Base-by-base conservation (phyloP, 2,113 vertebrate genomes). In the Notiomystis cincta region DNA sequence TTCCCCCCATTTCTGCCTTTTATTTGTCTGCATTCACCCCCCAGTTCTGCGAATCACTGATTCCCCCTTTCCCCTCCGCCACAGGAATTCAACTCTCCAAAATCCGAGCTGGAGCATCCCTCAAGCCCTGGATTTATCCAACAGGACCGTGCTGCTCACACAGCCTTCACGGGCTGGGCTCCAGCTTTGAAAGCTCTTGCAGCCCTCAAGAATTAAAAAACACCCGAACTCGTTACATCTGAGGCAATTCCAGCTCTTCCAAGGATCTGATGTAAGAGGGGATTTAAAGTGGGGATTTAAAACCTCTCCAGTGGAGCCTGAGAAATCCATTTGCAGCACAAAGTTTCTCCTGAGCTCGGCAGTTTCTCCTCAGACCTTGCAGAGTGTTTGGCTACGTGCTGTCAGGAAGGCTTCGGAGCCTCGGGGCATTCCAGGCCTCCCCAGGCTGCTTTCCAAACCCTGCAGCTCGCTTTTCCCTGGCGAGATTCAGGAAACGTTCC, bases 1-100 rank as follows among this genome's bases (percentile, higher is more conserved):
- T 23, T 1, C 0, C 2, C 8, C 6, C 2, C 2, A 2, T 6
- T 15, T 9, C 14, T 25, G 4, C 8, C 12, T 25, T 38, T 23
- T 10, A 10, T 66, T 30, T 65, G 7, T 25, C 27, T 13, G 1
- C 11, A 4, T 54, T 80, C 38, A 28, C 15, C 48, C 50, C 24
- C 11, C 15, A 20, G 19, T 42, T 82, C 38, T 20, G 15, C 33
- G 70, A 30, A 12, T 23, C 27, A 4, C 22, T 0, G 5, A 5
- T 42, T 62, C 31, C 35, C 22, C 38, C 25, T 42, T 35, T 44
- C 11, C 28, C 42, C 33, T 12, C 83, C 5, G 10, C 35, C 15
- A 15, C 28, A 31, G n/a, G 82, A 62, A 42, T 71, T 54, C 11
- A 28, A 0, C 24, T 50, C 54, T 20, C 21, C 60, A 73, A 25